phyloP scores from a whole-genome alignment of 2,797 vertebrate genomes.

The Brachyalestes nurse region DNA sequence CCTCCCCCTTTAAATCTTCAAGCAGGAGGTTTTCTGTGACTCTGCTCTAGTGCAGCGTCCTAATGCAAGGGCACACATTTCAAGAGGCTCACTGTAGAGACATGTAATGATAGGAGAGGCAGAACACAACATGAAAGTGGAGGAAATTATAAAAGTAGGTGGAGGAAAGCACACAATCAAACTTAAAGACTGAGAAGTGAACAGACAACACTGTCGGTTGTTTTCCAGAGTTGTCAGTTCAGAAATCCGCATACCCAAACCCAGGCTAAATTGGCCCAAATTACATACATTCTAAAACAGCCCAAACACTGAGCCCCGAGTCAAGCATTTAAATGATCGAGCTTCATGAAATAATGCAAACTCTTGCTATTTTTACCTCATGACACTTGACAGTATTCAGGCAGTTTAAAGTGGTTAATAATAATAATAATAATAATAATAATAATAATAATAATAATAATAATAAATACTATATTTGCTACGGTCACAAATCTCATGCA shows the following conservation, averaged over 20 bases:
- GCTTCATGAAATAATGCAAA: not conserved
- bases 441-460: too few species aligned
- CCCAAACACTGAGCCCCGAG: not conserved
- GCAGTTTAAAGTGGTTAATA: not conserved
- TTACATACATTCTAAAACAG: constrained; percentile 33
- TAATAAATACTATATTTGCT: too few species aligned
- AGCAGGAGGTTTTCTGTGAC: constrained; percentile 24
- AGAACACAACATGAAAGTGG: constrained; percentile 10
- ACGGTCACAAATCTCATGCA: too few species aligned
- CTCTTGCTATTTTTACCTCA: not conserved
- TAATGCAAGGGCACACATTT: not conserved
- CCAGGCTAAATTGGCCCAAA: constrained; percentile 21
- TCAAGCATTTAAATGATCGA: not conserved
- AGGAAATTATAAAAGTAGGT: constrained; percentile 33
- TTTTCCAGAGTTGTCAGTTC: constrained; percentile 35
- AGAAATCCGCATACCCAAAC: constrained; percentile 26
- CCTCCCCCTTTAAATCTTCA: constrained; percentile 1
- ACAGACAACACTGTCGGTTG: constrained; percentile 11
- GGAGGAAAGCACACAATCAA: not conserved
- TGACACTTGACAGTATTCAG: not conserved
- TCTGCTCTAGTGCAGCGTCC: constrained; percentile 1
- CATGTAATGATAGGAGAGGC: constrained; percentile 17
- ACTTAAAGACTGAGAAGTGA: not conserved
- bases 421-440: too few species aligned
- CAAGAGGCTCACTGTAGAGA: constrained; percentile 6